phyloP scores from a whole-genome alignment of 2,888 invertebrate species.

The Selenia dentaria region DNA sequence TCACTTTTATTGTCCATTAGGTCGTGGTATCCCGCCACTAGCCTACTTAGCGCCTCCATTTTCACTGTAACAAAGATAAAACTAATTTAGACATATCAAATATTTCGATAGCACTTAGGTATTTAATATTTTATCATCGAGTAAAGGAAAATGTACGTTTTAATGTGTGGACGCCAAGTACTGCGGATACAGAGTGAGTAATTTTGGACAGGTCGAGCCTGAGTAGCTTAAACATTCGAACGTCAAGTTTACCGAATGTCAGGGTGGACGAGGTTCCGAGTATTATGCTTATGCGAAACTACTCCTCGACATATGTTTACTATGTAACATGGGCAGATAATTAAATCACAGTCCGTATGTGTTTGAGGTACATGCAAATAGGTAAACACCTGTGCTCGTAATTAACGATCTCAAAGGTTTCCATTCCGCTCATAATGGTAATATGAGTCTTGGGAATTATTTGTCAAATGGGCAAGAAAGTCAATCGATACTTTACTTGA shows the following conservation, averaged over 20 bases:
- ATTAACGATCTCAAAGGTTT: conserved; percentile 8
- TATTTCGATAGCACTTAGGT: too few relatives aligned
- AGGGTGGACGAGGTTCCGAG: conserved; percentile 55
- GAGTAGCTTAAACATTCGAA: conserved; percentile 39
- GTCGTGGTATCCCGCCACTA: conserved; percentile 88
- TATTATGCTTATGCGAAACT: conserved; percentile 20
- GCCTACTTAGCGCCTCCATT: conserved; percentile 85
- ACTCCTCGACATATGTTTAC: conserved; percentile 18
- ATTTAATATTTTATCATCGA: background rate
- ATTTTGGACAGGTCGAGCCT: conserved; percentile 36
- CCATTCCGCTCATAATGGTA: conserved; percentile 3
- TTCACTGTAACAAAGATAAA: conserved; percentile 66
- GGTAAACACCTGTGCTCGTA: conserved; percentile 15
- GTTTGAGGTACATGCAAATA: conserved; percentile 6
- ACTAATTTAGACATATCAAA: background rate
- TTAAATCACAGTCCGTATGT: conserved; percentile 5
- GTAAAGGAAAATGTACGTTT: conserved; percentile 9
- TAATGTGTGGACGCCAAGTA: conserved; percentile 34
- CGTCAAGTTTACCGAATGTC: conserved; percentile 63
- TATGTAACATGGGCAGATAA: conserved; percentile 17
- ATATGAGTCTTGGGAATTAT: background rate
- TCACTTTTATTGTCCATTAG: conserved; percentile 94
- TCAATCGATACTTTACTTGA: too few relatives aligned
- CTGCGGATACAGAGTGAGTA: conserved; percentile 39
- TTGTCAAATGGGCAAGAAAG: too few relatives aligned